Base-by-base conservation (phyloP, 2,113 vertebrate genomes). In the Neopipo cinnamomea region DNA sequence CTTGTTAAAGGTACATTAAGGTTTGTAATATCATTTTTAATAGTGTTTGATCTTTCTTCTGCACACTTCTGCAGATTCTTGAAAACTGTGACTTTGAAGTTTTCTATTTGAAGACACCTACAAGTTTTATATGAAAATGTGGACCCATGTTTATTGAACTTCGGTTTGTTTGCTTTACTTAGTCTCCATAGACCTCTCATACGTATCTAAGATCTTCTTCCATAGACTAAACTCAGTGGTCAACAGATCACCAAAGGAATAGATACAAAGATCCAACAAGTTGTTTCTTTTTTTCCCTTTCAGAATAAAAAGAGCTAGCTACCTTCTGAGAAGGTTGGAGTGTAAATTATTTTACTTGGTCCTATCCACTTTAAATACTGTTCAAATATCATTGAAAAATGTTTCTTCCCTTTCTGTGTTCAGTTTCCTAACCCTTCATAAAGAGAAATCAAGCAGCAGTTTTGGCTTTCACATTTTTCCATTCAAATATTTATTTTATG, bases 1-100 rank as follows among this genome's bases (percentile, higher is more conserved):
- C 71, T 96, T 96, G 90, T 93, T 96, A 39, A 25, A 95, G 73
- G 42, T 83, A 86, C 80, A 71, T 91, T 95, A 89, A 91, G 78
- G n/a, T 96, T 92, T 80, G 61, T 88, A 72, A 41, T 65, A 74
- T 46, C 70, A 73, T 84, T 96, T 89, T 58, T 66, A 92, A 68
- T 30, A 89, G 66, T 47, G 88, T 91, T 92, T 92, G 33, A 47
- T 86, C 33, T 93, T 93, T 73, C 85, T 88, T 95, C 39, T 73
- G 42, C 77, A 63, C 39, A 17, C 35, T 97, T 93, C 53, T 92
- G 56, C 87, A 85, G 18, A 62, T 93, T 97, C 73, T 95, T 92
- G 91, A 84, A 75, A 92, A 88, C 20, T 2, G 1, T 53, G 31
- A 18, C 62, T 88, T 82, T 61, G 47, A 47, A n/a, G 28, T 66